phyloP scores from a whole-genome alignment of 2,888 invertebrate genomes.

The Cataglyphis altisquamis region DNA sequence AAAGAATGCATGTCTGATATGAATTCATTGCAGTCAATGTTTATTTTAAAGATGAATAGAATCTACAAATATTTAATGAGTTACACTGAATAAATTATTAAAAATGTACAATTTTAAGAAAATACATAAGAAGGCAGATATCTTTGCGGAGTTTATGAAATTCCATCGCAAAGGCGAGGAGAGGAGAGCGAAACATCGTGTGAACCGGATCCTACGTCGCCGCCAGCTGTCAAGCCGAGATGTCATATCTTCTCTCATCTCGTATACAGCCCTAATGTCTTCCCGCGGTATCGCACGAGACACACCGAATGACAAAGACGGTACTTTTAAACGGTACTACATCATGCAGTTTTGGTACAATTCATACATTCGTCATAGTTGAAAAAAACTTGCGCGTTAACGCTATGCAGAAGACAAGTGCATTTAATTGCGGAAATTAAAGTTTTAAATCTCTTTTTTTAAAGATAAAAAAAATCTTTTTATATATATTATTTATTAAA shows the following conservation, averaged over 20 bases:
- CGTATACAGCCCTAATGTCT: constrained; percentile 43
- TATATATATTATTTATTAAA: neutral
- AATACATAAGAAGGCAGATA: neutral
- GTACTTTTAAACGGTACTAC: neutral
- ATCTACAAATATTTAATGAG: neutral
- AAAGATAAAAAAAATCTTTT: neutral
- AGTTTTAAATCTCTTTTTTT: neutral
- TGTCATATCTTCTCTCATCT: constrained; percentile 67
- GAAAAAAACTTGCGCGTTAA: neutral
- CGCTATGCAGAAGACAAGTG: neutral
- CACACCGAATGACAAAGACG: neutral
- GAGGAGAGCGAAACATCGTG: constrained; percentile 73
- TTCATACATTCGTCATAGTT: neutral
- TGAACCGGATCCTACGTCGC: constrained; percentile 82
- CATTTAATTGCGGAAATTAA: neutral
- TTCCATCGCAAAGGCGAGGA: constrained; percentile 36
- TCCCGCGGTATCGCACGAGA: constrained; percentile 19
- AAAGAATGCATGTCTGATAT: neutral
- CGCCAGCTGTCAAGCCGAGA: constrained; percentile 78
- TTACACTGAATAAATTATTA: neutral
- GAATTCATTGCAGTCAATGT: neutral
- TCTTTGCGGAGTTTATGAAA: constrained; percentile 45
- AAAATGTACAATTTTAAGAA: neutral
- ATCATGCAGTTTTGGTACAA: neutral
- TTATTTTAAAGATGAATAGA: neutral